These are phyloP conservation scores for Melipona quadrifasciata DNA, from an alignment of 1,140 invertebrate species.

Conservation along the genomic window DNA sequence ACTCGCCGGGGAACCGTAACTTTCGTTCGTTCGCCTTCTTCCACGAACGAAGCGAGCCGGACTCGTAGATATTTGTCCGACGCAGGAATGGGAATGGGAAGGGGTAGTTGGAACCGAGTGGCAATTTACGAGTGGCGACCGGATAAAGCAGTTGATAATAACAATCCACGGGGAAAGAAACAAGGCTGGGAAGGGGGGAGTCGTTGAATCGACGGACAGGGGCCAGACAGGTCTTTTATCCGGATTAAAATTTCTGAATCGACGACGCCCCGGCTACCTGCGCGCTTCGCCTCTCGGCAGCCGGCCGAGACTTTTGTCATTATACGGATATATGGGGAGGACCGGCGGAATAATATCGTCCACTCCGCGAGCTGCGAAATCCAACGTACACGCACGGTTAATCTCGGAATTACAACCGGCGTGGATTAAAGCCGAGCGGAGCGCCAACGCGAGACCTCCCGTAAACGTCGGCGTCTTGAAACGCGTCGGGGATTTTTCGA, in stretches of 20 bases:
- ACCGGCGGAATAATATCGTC: slow-evolving; percentile 52
- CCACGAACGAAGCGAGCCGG: too few relatives aligned
- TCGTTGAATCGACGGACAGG: slow-evolving; percentile 7
- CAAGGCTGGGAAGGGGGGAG: background rate
- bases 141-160: slow-evolving; percentile 7
- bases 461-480: too few relatives aligned
- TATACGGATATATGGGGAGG: slow-evolving; percentile 33
- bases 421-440: slow-evolving; percentile 44
- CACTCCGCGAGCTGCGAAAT: slow-evolving; percentile 34
- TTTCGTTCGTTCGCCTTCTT: background rate
- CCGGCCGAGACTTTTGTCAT: slow-evolving; percentile 30
- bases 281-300: slow-evolving; percentile 22
- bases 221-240: slow-evolving; percentile 6
- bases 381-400: slow-evolving; percentile 51
- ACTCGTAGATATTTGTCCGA: background rate
- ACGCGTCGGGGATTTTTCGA: too few relatives aligned
- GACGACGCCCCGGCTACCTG: background rate
- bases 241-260: slow-evolving; percentile 43
- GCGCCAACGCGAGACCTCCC: too few relatives aligned
- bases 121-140: background rate
- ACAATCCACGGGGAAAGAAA: background rate
- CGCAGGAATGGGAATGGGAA: background rate
- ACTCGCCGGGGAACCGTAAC: slow-evolving; percentile 11
- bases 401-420: slow-evolving; percentile 58
- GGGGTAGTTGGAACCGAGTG: background rate